Evolutionary conservation across 2,797 vertebrate genomes (phyloP).

Genomic region (Poecilia wingei): DNA sequence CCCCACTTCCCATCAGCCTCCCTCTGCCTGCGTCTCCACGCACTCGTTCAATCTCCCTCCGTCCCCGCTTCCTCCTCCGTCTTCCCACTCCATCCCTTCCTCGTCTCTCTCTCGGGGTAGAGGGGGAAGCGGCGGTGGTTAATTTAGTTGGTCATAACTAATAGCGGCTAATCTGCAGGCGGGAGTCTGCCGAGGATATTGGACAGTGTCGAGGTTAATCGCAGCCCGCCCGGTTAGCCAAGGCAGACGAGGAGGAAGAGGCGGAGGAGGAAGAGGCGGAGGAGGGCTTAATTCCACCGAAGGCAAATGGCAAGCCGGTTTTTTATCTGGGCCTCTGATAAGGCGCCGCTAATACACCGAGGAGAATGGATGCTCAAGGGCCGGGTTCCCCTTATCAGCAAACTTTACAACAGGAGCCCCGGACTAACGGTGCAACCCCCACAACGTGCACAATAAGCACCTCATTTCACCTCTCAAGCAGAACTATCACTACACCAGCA

Average conservation of each 20-base stretch:
- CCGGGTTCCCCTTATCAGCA: conserved; percentile 99
- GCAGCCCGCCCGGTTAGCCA: conserved; percentile 98
- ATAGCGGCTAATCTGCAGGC: conserved; percentile 99
- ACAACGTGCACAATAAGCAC: conserved; percentile 97
- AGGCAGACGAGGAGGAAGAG: conserved; percentile 96
- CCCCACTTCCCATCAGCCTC: conserved; percentile 51
- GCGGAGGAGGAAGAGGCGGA: conserved; percentile 68
- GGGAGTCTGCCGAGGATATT: conserved; percentile 99
- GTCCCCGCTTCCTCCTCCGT: conserved; percentile 22
- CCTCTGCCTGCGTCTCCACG: conserved; percentile 41
- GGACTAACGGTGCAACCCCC: conserved; percentile 93
- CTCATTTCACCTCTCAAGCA: conserved; percentile 99
- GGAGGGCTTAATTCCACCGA: conserved; percentile 99
- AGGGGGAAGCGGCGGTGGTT: conserved; percentile 88
- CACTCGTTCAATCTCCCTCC: conserved; percentile 71
- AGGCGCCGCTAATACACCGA: conserved; percentile 99
- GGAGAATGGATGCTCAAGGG: conserved; percentile 99
- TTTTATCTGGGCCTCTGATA: conserved; percentile 99
- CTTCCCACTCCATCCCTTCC: conserved; percentile 32
- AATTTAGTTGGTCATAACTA: conserved; percentile 99
- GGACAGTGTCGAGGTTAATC: conserved; percentile 99
- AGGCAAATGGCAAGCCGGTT: conserved; percentile 98
- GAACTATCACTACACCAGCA: conserved; percentile 94
- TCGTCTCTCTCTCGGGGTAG: conserved; percentile 34
- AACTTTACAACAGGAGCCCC: conserved; percentile 99